Percentiles rank a stretch among this genome's conserved stretches.
Evolutionary conservation across 2,888 invertebrate species (phyloP).

Genomic region (Copidosoma aretas): DNA sequence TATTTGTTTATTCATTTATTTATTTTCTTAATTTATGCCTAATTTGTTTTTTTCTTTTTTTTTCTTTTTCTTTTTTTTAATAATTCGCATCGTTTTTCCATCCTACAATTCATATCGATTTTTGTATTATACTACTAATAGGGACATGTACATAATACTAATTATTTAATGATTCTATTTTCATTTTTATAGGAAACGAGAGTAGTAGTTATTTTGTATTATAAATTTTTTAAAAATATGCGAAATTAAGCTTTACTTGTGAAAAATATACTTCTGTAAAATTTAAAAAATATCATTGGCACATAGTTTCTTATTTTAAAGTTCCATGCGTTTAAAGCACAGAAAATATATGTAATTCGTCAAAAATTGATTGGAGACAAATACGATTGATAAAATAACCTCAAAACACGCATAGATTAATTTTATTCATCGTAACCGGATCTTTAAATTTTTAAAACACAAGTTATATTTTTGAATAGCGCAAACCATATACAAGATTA

Average conservation of each 20-base stretch:
- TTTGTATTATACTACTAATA: neutral
- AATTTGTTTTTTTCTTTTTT: neutral
- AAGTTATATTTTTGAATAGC: too few relatives aligned
- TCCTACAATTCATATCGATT: too few relatives aligned
- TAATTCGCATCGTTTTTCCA: neutral
- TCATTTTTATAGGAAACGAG: neutral
- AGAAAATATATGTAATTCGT: neutral
- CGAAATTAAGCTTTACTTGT: neutral
- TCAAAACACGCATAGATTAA: neutral
- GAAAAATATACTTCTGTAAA: neutral
- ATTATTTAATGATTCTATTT: neutral
- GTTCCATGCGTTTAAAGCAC: neutral
- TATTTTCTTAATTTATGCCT: conserved; percentile 1
- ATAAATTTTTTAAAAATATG: conserved; percentile 14
- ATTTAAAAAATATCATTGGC: conserved; percentile 15
- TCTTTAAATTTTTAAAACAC: too few relatives aligned
- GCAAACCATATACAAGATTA: too few relatives aligned
- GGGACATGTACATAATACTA: neutral
- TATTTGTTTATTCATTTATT: conserved; percentile 8
- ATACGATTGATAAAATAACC: neutral
- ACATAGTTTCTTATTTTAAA: conserved; percentile 9
- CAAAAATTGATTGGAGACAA: neutral
- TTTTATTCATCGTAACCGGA: neutral
- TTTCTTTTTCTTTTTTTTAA: neutral
- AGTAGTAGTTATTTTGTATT: neutral